Conservation (phyloP, 2,888 invertebrate species). For the Erynnis tages region DNA sequence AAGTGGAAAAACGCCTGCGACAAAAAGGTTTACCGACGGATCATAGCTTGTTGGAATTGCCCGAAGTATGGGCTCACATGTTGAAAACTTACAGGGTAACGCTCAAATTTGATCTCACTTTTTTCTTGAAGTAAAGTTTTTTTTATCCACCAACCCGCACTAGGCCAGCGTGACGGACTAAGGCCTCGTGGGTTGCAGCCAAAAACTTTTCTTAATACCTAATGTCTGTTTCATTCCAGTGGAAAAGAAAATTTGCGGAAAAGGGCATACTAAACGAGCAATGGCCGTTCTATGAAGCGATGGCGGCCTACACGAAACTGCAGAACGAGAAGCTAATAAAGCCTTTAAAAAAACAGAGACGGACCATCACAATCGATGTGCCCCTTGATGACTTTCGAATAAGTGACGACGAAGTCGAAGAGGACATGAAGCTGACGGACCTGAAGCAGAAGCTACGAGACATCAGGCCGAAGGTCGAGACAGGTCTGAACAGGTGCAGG, state of each 20-base stretch:
- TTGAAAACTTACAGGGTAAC: conserved; percentile 65
- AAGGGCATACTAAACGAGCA: conserved; percentile 68
- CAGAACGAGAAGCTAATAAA: conserved; percentile 37
- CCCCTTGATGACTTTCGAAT: conserved; percentile 44
- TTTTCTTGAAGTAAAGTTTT: background rate
- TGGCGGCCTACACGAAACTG: conserved; percentile 51
- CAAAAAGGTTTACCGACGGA: conserved; percentile 60
- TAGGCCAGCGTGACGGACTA: too few relatives aligned
- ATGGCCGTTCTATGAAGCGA: conserved; percentile 69
- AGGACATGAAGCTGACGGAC: conserved; percentile 68
- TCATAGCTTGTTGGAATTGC: conserved; percentile 62
- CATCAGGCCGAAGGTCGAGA: conserved; percentile 53
- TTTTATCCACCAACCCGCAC: too few relatives aligned
- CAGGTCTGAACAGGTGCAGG: conserved; percentile 50
- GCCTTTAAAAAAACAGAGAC: background rate
- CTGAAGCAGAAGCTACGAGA: conserved; percentile 56
- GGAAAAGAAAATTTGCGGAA: conserved; percentile 70
- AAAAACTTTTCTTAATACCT: too few relatives aligned
- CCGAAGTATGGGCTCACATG: conserved; percentile 66
- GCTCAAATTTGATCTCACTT: background rate
- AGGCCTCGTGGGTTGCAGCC: too few relatives aligned
- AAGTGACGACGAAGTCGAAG: conserved; percentile 57
- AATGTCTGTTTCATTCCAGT: conserved; percentile 47
- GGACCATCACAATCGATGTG: conserved; percentile 29
- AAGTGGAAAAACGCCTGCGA: conserved; percentile 66